Evolutionary conservation across 2,113 vertebrate genomes (phyloP).

Genomic region (Ptilonorhynchus violaceus): DNA sequence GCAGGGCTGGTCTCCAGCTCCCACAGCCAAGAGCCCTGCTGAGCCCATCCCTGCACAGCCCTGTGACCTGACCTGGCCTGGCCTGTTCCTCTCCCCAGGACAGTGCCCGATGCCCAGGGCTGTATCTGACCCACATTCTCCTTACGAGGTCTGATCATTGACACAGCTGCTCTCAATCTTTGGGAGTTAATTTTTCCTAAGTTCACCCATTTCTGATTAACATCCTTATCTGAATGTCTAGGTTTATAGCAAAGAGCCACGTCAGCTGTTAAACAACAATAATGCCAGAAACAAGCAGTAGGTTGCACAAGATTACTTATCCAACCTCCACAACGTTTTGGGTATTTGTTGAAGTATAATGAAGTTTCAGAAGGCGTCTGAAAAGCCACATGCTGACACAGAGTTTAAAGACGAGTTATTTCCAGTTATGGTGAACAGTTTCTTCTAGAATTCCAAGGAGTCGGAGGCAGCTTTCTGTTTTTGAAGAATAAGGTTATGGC

Average conservation of each 20-base stretch:
- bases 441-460: not conserved
- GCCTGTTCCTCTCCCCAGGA: no score
- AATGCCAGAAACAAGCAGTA: not conserved
- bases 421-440: not conserved
- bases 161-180: not conserved
- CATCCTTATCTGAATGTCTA: not conserved
- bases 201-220: not conserved
- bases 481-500: not conserved
- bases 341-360: not conserved
- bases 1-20: not conserved
- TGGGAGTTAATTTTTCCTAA: not conserved
- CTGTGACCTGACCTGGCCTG: not conserved
- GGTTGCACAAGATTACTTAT: not conserved
- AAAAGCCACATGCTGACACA: not conserved
- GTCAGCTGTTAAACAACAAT: not conserved
- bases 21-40: rapidly evolving
- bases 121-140: rapidly evolving
- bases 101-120: rapidly evolving
- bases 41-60: not conserved
- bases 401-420: not conserved
- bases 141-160: not conserved
- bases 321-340: not conserved
- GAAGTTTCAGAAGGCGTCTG: not conserved
- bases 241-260: not conserved
- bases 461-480: not conserved